phyloP scores from a whole-genome alignment of 2,888 invertebrate species.

The Spilosoma lubricipeda region DNA sequence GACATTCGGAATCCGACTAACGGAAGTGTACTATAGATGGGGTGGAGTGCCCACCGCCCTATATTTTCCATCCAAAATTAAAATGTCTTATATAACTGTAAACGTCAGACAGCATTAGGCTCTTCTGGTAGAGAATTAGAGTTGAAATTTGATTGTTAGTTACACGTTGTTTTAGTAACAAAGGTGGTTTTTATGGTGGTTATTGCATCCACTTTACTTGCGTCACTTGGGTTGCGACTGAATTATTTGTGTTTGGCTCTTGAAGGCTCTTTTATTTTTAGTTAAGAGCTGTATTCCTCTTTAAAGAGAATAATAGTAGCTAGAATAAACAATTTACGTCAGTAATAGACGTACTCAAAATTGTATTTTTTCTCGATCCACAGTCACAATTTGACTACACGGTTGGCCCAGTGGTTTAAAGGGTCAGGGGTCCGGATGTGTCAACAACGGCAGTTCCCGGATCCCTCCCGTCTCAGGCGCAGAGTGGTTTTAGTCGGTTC shows the following conservation, averaged over 20 bases:
- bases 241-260: constrained; percentile 44
- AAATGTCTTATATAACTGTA: constrained; percentile 59
- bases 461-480: too few species aligned
- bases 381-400: background rate
- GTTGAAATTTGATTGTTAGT: constrained; percentile 37
- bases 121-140: constrained; percentile 38
- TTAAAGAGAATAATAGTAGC: background rate
- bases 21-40: constrained; percentile 57
- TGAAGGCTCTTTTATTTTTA: constrained; percentile 31
- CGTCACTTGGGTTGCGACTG: constrained; percentile 45
- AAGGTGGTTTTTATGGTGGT: constrained; percentile 46
- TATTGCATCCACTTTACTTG: constrained; percentile 60
- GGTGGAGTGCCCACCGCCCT: constrained; percentile 70
- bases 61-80: constrained; percentile 56
- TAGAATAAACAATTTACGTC: background rate
- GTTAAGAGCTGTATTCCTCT: background rate
- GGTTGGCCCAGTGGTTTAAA: too few species aligned
- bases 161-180: constrained; percentile 33
- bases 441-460: too few species aligned
- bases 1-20: constrained; percentile 66
- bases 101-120: constrained; percentile 40
- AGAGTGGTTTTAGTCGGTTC: too few species aligned
- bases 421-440: too few species aligned
- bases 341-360: background rate
- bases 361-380: background rate